phyloP scores from a whole-genome alignment of 2,797 vertebrate species.

The Neosilurus hyrtlii region DNA sequence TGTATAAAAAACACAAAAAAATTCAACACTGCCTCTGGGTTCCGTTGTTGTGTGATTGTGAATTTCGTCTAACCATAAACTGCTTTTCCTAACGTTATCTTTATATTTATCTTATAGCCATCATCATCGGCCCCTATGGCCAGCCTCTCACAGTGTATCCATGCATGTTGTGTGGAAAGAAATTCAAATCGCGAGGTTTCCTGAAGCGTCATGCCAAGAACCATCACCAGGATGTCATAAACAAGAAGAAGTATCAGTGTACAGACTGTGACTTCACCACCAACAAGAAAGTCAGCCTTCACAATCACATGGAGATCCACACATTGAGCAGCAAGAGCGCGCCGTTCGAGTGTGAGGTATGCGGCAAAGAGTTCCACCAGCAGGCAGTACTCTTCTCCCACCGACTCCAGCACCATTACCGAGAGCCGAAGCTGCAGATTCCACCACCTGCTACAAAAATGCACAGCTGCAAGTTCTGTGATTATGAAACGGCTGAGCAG shows the following conservation, averaged over 20 bases:
- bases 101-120: constrained; percentile 61
- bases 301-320: constrained; percentile 87
- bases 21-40: too few species aligned
- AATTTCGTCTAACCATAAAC: neutral
- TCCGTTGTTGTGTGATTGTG: neutral
- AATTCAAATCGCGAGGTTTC: constrained; percentile 86
- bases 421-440: constrained; percentile 56
- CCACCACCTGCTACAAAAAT: constrained; percentile 73
- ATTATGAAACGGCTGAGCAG: constrained; percentile 87
- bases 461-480: constrained; percentile 88
- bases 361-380: constrained; percentile 81
- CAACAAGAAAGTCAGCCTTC: constrained; percentile 87
- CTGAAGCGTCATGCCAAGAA: constrained; percentile 88
- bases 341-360: constrained; percentile 79
- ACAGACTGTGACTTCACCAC: constrained; percentile 91
- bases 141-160: constrained; percentile 86
- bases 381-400: constrained; percentile 81
- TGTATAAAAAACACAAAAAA: neutral
- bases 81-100: neutral
- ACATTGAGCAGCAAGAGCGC: constrained; percentile 80
- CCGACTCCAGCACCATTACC: constrained; percentile 83
- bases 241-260: constrained; percentile 85
- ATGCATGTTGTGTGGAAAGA: constrained; percentile 88
- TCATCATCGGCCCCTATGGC: constrained; percentile 86
- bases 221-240: constrained; percentile 79